Percentiles rank a stretch among this genome's conserved stretches.
These are phyloP conservation scores for Odocoileus hemionus DNA, from an alignment of 2,113 vertebrate genomes.

Conservation along the genomic window DNA sequence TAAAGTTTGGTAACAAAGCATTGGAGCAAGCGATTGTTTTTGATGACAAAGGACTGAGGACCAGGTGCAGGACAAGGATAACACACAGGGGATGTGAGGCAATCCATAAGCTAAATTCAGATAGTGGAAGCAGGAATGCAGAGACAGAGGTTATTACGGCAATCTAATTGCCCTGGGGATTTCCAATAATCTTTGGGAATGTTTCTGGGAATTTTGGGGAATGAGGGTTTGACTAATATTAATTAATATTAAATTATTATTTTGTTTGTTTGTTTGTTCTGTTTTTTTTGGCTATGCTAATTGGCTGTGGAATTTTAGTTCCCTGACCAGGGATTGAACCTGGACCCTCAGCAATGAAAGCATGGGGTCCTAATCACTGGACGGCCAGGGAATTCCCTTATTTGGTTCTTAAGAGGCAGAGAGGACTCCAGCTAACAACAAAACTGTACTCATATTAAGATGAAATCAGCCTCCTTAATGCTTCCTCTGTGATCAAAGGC, in stretches of 20 bases:
- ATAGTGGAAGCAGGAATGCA: neutral
- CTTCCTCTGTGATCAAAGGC: neutral
- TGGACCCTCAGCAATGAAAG: neutral
- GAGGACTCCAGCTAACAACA: neutral
- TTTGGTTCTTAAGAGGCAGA: neutral
- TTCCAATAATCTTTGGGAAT: conserved; percentile 12
- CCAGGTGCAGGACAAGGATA: neutral
- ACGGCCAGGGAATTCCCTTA: neutral
- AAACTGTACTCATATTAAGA: neutral
- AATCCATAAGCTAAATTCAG: neutral
- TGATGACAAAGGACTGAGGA: neutral
- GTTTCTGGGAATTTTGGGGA: neutral
- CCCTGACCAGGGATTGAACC: neutral
- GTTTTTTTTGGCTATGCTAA: neutral
- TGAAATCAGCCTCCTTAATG: neutral
- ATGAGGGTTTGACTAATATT: neutral
- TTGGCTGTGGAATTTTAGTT: neutral
- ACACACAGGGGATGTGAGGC: neutral
- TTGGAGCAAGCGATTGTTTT: neutral
- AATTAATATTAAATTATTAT: no score
- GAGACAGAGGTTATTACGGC: neutral
- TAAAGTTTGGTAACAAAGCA: neutral
- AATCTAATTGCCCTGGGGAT: neutral
- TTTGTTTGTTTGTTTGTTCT: neutral
- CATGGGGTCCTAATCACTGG: neutral